Evolutionary conservation across 2,113 vertebrate genomes (phyloP), one percentile per base, ranked within the genome.

Genomic region (Pristiophorus japonicus): DNA sequence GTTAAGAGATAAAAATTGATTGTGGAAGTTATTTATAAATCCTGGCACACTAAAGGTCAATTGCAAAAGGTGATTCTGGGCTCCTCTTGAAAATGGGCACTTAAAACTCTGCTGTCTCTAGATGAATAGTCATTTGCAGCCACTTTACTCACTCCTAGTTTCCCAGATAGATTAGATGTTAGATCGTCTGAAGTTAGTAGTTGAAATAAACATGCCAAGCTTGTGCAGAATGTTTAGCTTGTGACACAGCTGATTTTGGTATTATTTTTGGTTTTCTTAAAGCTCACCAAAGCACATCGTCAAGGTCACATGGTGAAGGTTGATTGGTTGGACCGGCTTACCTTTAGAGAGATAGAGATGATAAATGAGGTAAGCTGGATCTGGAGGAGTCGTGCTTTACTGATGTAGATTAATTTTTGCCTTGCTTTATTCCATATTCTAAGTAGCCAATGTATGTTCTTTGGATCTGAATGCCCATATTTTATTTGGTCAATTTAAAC

Each of bases 251-350:
- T 2, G 85, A 42, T 96, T 96, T 95, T 66, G 24, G 62, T 59
- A 14, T 95, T 0, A 78, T 42, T 5, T 95, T 0, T n/a, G 8
- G 96, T 96, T 96, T 70, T 59, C 81, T 42, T 97, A 27, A 96
- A 99, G 99, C 98, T 99, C 96, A 99, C 99, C 0, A 99, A 99
- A 96, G 99, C 99, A 96, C 99, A 99, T 96, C 98, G 99, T 20
- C 99, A 99, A 96, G 99, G 99, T 95, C 99, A 99, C 97, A 99
- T 99, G 99, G 99, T 99, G 95, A 99, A 99, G 97, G 99, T 99
- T 30, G 99, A 99, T 96, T 99, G 99, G 99, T 97, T 99, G 97
- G 99, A 99, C 97, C 98, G 99, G 96, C 96, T 99, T 96, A 99
- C 99, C 51, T 99, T 99, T 97, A 98, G 99, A 97, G 99, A 99